These are phyloP conservation scores for Drosophila multiciliata DNA, from an alignment of 2,888 invertebrate genomes.

Conservation along the genomic window DNA sequence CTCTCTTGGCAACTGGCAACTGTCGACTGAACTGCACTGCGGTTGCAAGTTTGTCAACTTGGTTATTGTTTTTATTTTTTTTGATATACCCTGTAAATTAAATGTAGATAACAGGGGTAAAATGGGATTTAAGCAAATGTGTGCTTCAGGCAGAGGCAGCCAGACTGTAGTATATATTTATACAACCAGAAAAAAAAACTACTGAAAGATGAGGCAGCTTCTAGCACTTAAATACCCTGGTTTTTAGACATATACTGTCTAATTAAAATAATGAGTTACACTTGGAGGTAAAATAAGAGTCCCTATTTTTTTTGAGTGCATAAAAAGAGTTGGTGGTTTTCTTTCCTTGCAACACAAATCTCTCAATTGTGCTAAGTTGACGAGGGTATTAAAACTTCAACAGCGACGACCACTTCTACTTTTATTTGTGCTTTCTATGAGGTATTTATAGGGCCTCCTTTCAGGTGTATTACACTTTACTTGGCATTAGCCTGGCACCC, in stretches of 20 bases:
- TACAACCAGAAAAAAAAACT: not conserved
- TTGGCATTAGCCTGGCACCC: not conserved
- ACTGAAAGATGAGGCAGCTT: not conserved
- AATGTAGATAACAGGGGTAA: not conserved
- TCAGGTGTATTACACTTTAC: not conserved
- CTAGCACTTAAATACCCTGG: not conserved
- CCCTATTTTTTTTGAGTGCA: not conserved
- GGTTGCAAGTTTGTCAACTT: conserved; percentile 17
- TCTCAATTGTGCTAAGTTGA: not conserved
- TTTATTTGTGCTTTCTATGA: conserved; percentile 1
- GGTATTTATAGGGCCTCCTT: conserved; percentile 2
- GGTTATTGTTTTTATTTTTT: not conserved
- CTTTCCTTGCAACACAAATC: not conserved
- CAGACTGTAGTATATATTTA: not conserved
- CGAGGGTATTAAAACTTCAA: not conserved
- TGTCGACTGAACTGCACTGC: conserved; percentile 37
- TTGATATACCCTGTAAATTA: conserved; percentile 10
- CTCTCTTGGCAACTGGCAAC: conserved; percentile 43
- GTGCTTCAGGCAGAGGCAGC: not conserved
- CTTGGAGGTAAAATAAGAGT: no score
- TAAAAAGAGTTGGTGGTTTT: not conserved
- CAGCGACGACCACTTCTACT: not conserved
- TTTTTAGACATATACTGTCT: not conserved
- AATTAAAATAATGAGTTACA: not conserved
- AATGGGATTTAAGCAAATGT: not conserved